Percentiles rank a stretch among this genome's conserved stretches.
phyloP scores from a whole-genome alignment of 2,797 vertebrate genomes.

The Lateolabrax maculatus region DNA sequence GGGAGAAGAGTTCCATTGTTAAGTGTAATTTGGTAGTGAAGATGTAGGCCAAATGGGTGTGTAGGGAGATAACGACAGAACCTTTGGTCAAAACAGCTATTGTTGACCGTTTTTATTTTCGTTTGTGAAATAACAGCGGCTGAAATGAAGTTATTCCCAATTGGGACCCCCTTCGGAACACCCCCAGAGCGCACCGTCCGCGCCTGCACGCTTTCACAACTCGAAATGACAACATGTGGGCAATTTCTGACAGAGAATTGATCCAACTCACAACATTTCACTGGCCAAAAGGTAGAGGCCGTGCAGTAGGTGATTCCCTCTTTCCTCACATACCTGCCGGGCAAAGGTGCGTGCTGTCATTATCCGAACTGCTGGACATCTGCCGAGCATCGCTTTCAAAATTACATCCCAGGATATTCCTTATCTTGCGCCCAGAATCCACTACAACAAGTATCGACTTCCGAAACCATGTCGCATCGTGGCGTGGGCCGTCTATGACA shows the following conservation, averaged over 20 bases:
- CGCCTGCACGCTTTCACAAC: neutral
- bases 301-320: rapidly evolving
- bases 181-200: neutral
- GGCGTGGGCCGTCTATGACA: slow-evolving; percentile 11
- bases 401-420: slow-evolving; percentile 60
- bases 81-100: slow-evolving; percentile 56
- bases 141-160: neutral
- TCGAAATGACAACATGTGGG: neutral
- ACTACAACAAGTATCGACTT: slow-evolving; percentile 1
- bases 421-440: slow-evolving; percentile 32
- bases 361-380: slow-evolving; percentile 54
- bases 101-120: neutral
- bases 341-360: slow-evolving; percentile 34
- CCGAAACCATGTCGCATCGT: neutral
- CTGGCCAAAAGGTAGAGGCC: neutral
- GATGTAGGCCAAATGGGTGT: slow-evolving; percentile 44
- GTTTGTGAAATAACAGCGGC: neutral
- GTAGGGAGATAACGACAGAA: slow-evolving; percentile 52
- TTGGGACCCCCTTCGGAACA: neutral
- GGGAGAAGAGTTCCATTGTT: slow-evolving; percentile 16
- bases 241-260: neutral
- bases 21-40: slow-evolving; percentile 18
- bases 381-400: slow-evolving; percentile 32
- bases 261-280: neutral
- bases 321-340: slow-evolving; percentile 66